A percentile compares a stretch with the other conserved stretches of the same genome.
phyloP scores from a whole-genome alignment of 2,888 invertebrate genomes.

The Aphodius granarius region DNA sequence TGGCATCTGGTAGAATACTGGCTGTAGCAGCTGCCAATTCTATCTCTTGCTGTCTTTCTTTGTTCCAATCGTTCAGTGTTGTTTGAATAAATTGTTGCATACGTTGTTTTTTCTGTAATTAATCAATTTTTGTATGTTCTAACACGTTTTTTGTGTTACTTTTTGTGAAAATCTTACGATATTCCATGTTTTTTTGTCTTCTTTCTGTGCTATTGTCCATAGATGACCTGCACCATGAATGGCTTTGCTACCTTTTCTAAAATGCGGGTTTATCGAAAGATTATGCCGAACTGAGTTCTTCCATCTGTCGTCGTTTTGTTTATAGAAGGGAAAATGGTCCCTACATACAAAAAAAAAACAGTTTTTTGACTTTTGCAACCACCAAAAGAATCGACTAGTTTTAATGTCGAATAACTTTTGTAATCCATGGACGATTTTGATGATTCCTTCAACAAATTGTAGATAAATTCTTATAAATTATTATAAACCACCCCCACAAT shows the following conservation, averaged over 20 bases:
- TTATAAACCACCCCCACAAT: no score
- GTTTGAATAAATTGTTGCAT: conserved; percentile 47
- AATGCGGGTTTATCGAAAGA: conserved; percentile 89
- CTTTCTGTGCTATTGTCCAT: conserved; percentile 80
- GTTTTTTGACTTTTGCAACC: not conserved
- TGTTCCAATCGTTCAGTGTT: conserved; percentile 43
- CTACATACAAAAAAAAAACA: conserved; percentile 54
- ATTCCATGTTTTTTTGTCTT: conserved; percentile 61
- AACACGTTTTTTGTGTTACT: not conserved
- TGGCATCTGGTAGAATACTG: conserved; percentile 52
- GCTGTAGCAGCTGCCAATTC: conserved; percentile 61
- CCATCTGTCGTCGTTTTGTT: conserved; percentile 89
- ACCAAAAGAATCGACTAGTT: no score
- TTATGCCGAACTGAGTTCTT: conserved; percentile 92
- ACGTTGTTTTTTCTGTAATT: conserved; percentile 57
- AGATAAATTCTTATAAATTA: no score
- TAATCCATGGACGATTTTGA: no score
- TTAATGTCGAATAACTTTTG: no score
- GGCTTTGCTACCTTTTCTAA: conserved; percentile 83
- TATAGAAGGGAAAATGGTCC: conserved; percentile 85
- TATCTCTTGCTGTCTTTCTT: conserved; percentile 52
- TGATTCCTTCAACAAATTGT: no score
- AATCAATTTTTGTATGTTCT: not conserved
- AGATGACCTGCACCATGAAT: conserved; percentile 87
- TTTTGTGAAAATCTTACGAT: conserved; percentile 52